These are phyloP conservation scores for Graptemys geographica DNA, from an alignment of 2,797 vertebrate genomes.

Conservation along the genomic window DNA sequence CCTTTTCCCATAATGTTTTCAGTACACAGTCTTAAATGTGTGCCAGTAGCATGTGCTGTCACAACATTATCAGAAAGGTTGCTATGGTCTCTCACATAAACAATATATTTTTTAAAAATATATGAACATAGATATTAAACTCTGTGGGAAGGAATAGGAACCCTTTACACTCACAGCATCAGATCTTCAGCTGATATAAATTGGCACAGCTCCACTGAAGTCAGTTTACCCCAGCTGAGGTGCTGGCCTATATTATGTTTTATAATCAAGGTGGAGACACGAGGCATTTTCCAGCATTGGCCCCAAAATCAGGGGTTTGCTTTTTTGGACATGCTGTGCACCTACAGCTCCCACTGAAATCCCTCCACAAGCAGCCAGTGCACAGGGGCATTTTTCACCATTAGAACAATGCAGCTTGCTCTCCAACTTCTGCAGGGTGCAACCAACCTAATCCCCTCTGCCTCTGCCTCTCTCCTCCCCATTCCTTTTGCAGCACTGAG, in stretches of 20 bases:
- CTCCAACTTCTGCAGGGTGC: background rate
- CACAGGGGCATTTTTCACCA: too few species aligned
- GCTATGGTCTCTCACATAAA: background rate
- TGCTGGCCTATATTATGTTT: background rate
- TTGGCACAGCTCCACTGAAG: background rate
- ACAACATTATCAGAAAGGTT: background rate
- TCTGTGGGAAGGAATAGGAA: background rate
- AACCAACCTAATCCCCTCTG: background rate
- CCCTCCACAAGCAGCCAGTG: too few species aligned
- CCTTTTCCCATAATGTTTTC: background rate
- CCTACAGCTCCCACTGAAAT: too few species aligned
- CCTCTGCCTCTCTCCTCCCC: background rate
- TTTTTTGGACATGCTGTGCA: background rate
- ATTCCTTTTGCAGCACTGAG: background rate
- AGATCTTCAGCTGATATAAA: background rate
- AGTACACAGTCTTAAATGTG: background rate
- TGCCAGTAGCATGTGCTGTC: background rate
- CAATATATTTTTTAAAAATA: background rate
- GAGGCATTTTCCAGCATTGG: background rate
- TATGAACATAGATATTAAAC: background rate
- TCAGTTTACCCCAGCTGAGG: background rate
- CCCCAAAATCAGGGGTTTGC: background rate
- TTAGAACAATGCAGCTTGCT: background rate
- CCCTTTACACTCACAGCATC: background rate
- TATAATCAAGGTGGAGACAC: background rate